Evolutionary conservation across 1,140 invertebrate species (phyloP).

Genomic region (Yoshiicerus persimilis): DNA sequence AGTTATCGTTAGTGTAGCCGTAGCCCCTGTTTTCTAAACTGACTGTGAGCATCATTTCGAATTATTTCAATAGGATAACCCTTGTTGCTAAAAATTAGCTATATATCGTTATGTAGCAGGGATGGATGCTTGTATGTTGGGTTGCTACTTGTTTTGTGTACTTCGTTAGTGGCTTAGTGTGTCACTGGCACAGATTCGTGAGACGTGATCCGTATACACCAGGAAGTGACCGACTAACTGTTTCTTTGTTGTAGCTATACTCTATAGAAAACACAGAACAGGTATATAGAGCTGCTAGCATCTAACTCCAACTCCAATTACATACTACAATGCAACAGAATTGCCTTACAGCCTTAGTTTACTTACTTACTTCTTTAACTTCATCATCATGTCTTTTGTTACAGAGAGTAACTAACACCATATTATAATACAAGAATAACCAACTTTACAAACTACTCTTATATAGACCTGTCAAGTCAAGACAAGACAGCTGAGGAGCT

Average conservation of each 20-base stretch:
- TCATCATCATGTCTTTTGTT: background rate
- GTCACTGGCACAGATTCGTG: slow-evolving; percentile 20
- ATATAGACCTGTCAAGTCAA: no score
- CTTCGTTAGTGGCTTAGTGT: slow-evolving; percentile 21
- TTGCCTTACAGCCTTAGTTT: background rate
- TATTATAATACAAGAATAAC: no score
- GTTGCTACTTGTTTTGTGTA: slow-evolving; percentile 16
- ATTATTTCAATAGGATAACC: no score
- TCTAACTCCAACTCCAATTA: background rate
- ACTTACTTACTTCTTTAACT: background rate
- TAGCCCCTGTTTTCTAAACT: no score
- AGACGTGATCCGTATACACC: slow-evolving; percentile 24
- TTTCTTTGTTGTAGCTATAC: slow-evolving; percentile 24
- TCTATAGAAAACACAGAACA: background rate
- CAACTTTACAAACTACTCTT: no score
- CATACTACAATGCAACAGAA: background rate
- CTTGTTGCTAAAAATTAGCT: background rate
- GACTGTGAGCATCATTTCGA: no score
- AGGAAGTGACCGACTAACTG: slow-evolving; percentile 48
- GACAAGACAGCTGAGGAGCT: no score
- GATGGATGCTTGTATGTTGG: background rate
- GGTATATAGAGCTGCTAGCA: background rate
- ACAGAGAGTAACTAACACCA: no score
- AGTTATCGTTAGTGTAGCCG: no score
- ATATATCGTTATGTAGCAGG: no score